Evolutionary conservation across 2,888 invertebrate species (phyloP).

Genomic region (Hirudinaria manillensis): DNA sequence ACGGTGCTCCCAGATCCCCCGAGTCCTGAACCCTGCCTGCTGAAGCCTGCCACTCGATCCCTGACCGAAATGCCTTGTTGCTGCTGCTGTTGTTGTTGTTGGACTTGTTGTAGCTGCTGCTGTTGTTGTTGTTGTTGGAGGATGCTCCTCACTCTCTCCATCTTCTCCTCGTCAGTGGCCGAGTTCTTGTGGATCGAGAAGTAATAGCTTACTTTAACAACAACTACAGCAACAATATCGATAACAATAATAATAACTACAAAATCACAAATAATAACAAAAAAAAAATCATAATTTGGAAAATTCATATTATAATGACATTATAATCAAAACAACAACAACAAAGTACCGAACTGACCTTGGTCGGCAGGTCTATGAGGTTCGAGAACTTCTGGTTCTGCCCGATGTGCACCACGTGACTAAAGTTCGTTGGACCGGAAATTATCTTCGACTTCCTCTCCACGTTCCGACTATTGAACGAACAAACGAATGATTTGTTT

Average conservation of each 20-base stretch:
- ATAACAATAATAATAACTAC: too few relatives aligned
- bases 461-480: background rate
- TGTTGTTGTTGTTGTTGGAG: slow-evolving; percentile 29
- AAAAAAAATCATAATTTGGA: too few relatives aligned
- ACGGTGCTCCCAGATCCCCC: background rate
- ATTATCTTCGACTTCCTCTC: slow-evolving; percentile 57
- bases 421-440: slow-evolving; percentile 94
- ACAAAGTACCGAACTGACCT: background rate
- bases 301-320: too few relatives aligned
- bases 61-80: background rate
- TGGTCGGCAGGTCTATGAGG: slow-evolving; percentile 24
- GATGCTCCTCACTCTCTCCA: slow-evolving; percentile 33
- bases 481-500: background rate
- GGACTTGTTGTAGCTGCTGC: background rate
- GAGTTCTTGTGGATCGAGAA: background rate
- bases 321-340: too few relatives aligned
- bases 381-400: slow-evolving; percentile 13
- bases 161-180: slow-evolving; percentile 35
- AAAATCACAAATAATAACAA: too few relatives aligned
- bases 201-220: background rate
- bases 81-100: slow-evolving; percentile 21
- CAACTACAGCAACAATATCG: too few relatives aligned
- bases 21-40: background rate
- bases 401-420: slow-evolving; percentile 97
- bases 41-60: background rate